These are phyloP conservation scores for Cryptoleucopteryx plumbea DNA, from an alignment of 2,113 vertebrate species.

Conservation along the genomic window DNA sequence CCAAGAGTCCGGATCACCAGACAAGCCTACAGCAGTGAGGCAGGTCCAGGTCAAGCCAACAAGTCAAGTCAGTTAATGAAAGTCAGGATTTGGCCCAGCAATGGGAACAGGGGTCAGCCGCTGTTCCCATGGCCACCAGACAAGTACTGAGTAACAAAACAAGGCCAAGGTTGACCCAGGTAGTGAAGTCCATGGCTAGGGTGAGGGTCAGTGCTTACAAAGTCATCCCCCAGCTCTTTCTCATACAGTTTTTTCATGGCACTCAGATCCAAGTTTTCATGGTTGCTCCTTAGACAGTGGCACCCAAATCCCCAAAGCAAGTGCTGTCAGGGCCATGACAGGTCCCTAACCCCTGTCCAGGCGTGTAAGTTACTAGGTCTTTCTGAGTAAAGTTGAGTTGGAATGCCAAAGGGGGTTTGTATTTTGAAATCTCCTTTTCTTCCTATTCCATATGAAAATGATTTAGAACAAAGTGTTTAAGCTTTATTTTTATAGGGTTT, in stretches of 20 bases:
- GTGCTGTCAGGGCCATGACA: background rate
- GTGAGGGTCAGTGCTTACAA: background rate
- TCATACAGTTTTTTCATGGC: background rate
- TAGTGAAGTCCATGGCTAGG: background rate
- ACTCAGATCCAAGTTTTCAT: background rate
- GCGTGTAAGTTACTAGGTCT: background rate
- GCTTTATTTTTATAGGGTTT: background rate
- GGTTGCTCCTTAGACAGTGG: rapidly evolving
- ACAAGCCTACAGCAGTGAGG: background rate
- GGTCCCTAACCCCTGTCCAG: background rate
- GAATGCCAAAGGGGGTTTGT: background rate
- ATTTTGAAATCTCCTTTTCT: background rate
- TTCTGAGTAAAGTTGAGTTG: background rate
- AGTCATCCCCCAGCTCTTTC: background rate
- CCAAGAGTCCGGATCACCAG: background rate
- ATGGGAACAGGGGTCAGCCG: background rate
- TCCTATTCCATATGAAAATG: background rate
- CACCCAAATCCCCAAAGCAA: background rate
- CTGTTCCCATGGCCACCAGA: background rate
- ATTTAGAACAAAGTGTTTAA: background rate
- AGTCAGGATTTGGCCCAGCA: background rate
- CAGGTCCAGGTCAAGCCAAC: background rate
- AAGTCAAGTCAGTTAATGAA: background rate
- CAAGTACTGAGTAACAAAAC: background rate
- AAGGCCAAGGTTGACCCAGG: background rate